Base-by-base conservation (phyloP, 2,888 invertebrate species). In the Papilio gigon region DNA sequence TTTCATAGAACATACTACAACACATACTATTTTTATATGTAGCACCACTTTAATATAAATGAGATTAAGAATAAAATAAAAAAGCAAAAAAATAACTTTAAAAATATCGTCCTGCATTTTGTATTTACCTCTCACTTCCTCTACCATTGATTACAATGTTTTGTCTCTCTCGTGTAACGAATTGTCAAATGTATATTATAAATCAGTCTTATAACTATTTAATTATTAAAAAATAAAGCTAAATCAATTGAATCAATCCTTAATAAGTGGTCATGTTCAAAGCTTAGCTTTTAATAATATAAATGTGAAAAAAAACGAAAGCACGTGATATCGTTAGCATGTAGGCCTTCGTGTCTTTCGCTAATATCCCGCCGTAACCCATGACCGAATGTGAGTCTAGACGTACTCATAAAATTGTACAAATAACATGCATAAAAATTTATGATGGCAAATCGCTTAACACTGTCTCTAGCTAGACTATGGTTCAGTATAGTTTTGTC, bases 371-470 rank as follows among this genome's bases (percentile, higher is more conserved):
- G 22, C 4, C 17, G 33, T 22, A 50, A 65, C 40, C 68, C 64
- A 68, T 68, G 68, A 60, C 68, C 59, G 60, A 68, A 60, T 59
- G 42, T 58, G 50, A 65, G 68, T 68, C 68, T 68, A 68, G 68
- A 68, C 68, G 42, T 50, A 40, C 50, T 47, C 68, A 25, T 68
- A 64, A 68, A 68, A 65, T 59, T 59, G 64, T 64, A 68, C 44
- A 64, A 64, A 62, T 65, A 60, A 68, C 64, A 50, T 50, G 60
- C 40, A 68, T 65, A 60, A 65, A 68, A 65, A 30, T 60, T 20
- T 30, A 68, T 60, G 60, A 37, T 40, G 33, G 50, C 47, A 40
- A 65, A 68, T 44, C 22, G 62, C 17, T 50, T 53, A 61, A 30
- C 37, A 59, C 44, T 22, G 33, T 64, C 27, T 25, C 33, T 53